Conservation (phyloP, 2,113 vertebrate species). For the Scytalopus superciliaris region DNA sequence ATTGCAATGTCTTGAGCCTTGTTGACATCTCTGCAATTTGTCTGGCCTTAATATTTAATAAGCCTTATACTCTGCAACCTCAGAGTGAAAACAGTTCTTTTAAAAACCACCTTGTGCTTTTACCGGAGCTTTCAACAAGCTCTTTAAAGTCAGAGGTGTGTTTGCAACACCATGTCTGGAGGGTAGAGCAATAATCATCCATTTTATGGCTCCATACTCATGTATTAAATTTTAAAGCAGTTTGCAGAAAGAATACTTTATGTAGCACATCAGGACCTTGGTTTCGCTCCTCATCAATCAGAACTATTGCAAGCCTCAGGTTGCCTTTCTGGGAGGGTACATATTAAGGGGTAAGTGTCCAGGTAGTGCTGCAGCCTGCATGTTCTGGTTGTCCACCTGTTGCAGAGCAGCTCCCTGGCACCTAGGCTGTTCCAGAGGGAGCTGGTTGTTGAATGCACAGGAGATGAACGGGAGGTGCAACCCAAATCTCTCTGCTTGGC, state of each 20-base stretch:
- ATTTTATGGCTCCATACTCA: not conserved
- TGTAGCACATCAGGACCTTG: not conserved
- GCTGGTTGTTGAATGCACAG: fast-evolving
- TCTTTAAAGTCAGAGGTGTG: not conserved
- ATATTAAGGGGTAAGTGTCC: not conserved
- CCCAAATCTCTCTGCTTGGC: fast-evolving
- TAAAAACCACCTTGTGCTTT: not conserved
- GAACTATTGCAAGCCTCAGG: not conserved
- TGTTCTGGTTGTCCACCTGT: not conserved
- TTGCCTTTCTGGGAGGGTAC: not conserved
- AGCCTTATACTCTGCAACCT: not conserved
- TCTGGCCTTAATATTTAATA: slow-evolving; percentile 30
- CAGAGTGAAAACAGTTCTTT: not conserved
- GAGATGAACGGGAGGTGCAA: not conserved
- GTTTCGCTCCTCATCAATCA: not conserved
- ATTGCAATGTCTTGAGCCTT: not conserved
- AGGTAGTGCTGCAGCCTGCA: fast-evolving
- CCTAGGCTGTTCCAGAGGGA: not conserved
- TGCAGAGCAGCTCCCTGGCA: not conserved
- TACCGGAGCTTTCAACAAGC: not conserved
- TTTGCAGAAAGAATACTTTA: not conserved
- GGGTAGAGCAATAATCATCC: not conserved
- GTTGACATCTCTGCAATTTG: not conserved
- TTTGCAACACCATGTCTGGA: not conserved
- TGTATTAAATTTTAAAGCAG: not conserved